phyloP scores from a whole-genome alignment of 2,888 invertebrate species.

The Lathronympha strigana region DNA sequence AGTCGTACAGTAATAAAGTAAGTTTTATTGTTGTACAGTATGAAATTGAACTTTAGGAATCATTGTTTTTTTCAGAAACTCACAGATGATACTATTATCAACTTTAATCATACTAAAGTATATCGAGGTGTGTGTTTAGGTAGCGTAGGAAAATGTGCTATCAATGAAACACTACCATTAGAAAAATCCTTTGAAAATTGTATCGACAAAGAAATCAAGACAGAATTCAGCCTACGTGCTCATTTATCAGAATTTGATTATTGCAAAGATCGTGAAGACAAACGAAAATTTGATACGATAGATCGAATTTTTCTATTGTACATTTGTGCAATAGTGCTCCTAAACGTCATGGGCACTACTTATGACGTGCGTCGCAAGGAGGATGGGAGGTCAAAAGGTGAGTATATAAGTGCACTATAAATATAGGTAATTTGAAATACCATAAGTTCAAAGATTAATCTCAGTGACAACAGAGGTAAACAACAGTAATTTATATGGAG shows the following conservation, averaged over 20 bases:
- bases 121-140: constrained; percentile 40
- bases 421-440: constrained; percentile 24
- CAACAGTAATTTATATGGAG: not conserved
- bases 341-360: constrained; percentile 37
- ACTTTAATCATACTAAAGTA: constrained; percentile 42
- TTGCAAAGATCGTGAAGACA: constrained; percentile 35
- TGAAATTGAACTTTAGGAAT: too few relatives aligned
- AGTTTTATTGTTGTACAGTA: too few relatives aligned
- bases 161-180: constrained; percentile 18
- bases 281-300: constrained; percentile 30
- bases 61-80: constrained; percentile 29
- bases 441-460: constrained; percentile 30
- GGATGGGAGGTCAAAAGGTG: constrained; percentile 34
- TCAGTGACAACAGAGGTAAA: constrained; percentile 19
- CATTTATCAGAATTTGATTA: constrained; percentile 31
- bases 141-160: constrained; percentile 23
- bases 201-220: constrained; percentile 28
- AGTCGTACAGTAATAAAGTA: too few relatives aligned
- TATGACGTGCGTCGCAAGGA: constrained; percentile 36
- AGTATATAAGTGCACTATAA: constrained; percentile 27
- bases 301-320: constrained; percentile 37
- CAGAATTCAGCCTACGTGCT: constrained; percentile 31
- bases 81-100: constrained; percentile 24
- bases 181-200: constrained; percentile 40
- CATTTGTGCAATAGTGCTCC: constrained; percentile 18